Percentiles rank a stretch among this genome's conserved stretches.
phyloP scores from a whole-genome alignment of 2,888 invertebrate genomes.

The Pollenia griseotomentosa region DNA sequence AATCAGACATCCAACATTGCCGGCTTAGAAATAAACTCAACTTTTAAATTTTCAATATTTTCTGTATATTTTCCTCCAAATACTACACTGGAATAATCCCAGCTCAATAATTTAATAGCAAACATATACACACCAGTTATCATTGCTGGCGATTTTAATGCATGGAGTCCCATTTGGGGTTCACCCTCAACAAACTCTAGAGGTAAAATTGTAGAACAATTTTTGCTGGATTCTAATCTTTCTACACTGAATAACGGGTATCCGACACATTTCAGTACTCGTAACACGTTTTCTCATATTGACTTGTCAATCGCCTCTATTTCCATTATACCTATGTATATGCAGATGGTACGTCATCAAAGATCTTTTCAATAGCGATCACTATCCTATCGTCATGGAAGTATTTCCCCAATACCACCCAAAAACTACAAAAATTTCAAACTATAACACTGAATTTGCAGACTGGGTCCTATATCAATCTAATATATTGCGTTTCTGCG shows the following conservation, averaged over 20 bases:
- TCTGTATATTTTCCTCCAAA: constrained; percentile 12
- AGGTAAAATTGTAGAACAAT: too few relatives aligned
- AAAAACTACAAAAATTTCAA: background rate
- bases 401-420: background rate
- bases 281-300: background rate
- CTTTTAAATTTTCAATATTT: background rate
- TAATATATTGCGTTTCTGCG: background rate
- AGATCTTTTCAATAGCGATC: constrained; percentile 23
- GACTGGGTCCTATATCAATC: background rate
- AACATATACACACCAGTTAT: constrained; percentile 14
- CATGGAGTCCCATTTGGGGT: too few relatives aligned
- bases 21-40: background rate
- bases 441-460: background rate
- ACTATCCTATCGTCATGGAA: constrained; percentile 1
- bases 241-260: too few relatives aligned
- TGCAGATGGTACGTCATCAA: constrained; percentile 9
- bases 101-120: background rate
- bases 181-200: too few relatives aligned
- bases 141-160: background rate
- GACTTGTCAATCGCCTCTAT: constrained; percentile 1
- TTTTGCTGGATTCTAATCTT: too few relatives aligned
- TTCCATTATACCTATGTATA: constrained; percentile 3
- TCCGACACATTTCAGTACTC: too few relatives aligned
- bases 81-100: too few relatives aligned
- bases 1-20: background rate